These are phyloP conservation scores for Ailuropoda melanoleuca DNA, from an alignment of 2,113 vertebrate genomes.

Conservation along the genomic window DNA sequence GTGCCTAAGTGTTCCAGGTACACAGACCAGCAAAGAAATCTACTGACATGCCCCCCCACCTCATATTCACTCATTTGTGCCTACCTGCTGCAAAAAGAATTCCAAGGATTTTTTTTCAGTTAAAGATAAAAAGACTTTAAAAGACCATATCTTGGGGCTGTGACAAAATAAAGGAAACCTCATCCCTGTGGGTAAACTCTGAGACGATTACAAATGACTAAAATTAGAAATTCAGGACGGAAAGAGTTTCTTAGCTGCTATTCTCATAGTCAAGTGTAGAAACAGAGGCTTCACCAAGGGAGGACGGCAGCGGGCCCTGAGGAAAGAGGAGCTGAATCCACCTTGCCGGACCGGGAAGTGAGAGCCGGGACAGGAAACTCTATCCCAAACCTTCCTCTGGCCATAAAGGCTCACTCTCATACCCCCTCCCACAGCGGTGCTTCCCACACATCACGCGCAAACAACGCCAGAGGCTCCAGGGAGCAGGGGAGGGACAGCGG, in stretches of 20 bases:
- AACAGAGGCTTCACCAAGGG: not conserved
- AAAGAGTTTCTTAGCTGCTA: not conserved
- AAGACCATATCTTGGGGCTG: not conserved
- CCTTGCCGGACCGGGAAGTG: not conserved
- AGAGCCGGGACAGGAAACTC: not conserved
- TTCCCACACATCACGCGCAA: not conserved
- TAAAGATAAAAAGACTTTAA: not conserved
- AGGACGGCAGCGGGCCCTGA: not conserved
- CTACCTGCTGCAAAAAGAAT: not conserved
- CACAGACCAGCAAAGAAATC: not conserved
- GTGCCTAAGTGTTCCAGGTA: not conserved
- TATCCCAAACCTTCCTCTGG: not conserved
- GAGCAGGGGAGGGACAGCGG: too few relatives aligned
- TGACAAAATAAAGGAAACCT: not conserved
- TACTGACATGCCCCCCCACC: not conserved
- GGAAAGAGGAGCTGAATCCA: not conserved
- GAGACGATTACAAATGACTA: constrained; percentile 6
- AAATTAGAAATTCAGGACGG: not conserved
- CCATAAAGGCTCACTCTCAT: not conserved
- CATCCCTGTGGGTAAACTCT: not conserved
- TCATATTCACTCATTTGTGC: not conserved
- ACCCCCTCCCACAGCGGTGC: not conserved
- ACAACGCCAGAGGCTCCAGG: not conserved
- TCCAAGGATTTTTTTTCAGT: not conserved
- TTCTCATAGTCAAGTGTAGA: not conserved